Percentiles rank a stretch among this genome's conserved stretches.
Evolutionary conservation across 2,797 vertebrate species (phyloP).

Genomic region (Lacerta viridis): DNA sequence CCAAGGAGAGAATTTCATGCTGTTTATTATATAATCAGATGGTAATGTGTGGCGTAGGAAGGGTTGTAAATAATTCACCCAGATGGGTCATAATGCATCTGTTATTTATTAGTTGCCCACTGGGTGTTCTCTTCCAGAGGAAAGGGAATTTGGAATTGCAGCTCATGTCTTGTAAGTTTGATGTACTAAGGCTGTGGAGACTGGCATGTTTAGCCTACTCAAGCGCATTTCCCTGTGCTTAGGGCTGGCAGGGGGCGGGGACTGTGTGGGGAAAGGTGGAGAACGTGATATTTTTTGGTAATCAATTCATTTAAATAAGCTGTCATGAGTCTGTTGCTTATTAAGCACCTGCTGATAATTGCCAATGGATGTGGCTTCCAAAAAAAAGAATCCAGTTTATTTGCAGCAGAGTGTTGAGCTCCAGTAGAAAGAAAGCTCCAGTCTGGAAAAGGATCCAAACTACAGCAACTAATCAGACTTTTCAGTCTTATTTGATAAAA

Average conservation of each 20-base stretch:
- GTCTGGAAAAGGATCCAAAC: neutral
- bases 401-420: neutral
- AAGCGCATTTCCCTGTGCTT: neutral
- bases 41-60: neutral
- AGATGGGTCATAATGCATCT: slow-evolving; percentile 4
- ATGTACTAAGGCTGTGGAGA: neutral
- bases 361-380: neutral
- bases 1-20: neutral
- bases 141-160: neutral
- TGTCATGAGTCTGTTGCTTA: neutral
- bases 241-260: too few relatives aligned
- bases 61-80: slow-evolving; percentile 37
- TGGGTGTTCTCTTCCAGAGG: slow-evolving; percentile 11
- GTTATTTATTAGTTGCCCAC: neutral
- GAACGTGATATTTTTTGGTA: neutral
- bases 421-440: neutral
- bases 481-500: neutral
- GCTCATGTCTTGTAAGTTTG: neutral
- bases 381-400: slow-evolving; percentile 14
- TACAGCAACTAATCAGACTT: slow-evolving; percentile 41
- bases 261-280: neutral
- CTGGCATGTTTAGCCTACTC: neutral
- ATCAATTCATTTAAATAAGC: slow-evolving; percentile 16
- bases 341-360: neutral
- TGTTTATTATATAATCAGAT: neutral